Base-by-base conservation (phyloP, 92 coral and sea anemone species). In the Parazoanthus swiftii region DNA sequence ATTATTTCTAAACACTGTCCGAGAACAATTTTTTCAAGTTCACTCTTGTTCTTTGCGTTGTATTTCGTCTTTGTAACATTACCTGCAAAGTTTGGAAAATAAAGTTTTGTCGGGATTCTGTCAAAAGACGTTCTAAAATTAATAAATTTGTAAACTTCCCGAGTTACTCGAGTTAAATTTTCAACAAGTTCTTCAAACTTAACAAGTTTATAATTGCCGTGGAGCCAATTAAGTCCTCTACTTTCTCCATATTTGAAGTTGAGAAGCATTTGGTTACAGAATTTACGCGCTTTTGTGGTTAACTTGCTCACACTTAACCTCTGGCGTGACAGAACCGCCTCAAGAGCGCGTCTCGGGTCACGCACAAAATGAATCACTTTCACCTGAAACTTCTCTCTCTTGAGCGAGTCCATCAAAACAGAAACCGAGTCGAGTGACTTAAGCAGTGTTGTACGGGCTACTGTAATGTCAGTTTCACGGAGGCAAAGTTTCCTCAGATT, bases 291-390 rank as follows among this genome's bases (percentile, higher is more conserved):
- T 33, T 54, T 72, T 3, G 79, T 84, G 36, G 87, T 68, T 43
- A 84, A 25, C 44, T 35, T 8, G n/a, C 63, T 71, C 79, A 46
- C 44, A 39, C 87, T 84, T 46, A 50, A 18, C 37, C 75, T 50
- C 78, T 71, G 77, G 21, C 36, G 65, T 16, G 79, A 84, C 58
- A 70, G 36, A 21, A 84, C 11, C 14, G 78, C 87, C 13, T 23
- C 16, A 9, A 84, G 87, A 48, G 79, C 87, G 15, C 51, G 79
- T 29, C 75, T 84, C 11, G 94, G 94, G 66, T 91, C 91, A 26
- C 94, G 94, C 35, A 91, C 94, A 5, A 91, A 91, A 77, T 91
- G 90, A 56, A 91, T 29, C 2, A 91, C 88, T 35, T 82, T 76
- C 74, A 89, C 33, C 23, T 67, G 35, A 35, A 85, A 85, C 42